phyloP scores from a whole-genome alignment of 2,113 vertebrate genomes.

The Scortum barcoo region DNA sequence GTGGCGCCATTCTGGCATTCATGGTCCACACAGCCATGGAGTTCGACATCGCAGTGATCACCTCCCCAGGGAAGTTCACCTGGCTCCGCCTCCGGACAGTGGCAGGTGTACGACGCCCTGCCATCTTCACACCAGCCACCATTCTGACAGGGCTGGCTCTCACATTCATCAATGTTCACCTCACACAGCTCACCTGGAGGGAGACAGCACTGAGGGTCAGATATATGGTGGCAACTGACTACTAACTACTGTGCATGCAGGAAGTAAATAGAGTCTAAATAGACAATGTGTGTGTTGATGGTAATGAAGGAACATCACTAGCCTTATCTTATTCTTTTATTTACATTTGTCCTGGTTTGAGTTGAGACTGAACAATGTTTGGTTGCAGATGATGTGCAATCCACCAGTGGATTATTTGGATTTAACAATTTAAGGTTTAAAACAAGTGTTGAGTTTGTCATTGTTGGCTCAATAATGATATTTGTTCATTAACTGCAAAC shows the following conservation, averaged over 20 bases:
- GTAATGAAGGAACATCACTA: too few relatives aligned
- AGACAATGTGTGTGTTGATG: too few relatives aligned
- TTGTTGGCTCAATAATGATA: not conserved
- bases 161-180: constrained; percentile 91
- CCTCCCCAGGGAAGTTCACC: constrained; percentile 88
- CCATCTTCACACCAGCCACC: constrained; percentile 90
- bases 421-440: not conserved
- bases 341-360: too few relatives aligned
- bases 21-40: constrained; percentile 89
- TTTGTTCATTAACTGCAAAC: not conserved
- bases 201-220: not conserved
- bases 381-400: too few relatives aligned
- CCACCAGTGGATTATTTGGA: not conserved
- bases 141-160: constrained; percentile 90
- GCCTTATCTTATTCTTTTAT: too few relatives aligned
- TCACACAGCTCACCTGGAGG: constrained; percentile 88
- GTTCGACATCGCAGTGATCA: constrained; percentile 86
- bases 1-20: constrained; percentile 88
- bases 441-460: not conserved
- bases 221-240: not conserved
- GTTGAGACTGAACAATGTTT: too few relatives aligned
- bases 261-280: too few relatives aligned
- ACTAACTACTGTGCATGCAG: too few relatives aligned
- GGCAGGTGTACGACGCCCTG: constrained; percentile 88
- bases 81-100: constrained; percentile 82